Base-by-base conservation (phyloP, 2,797 vertebrate species). In the Manis crassicaudata region DNA sequence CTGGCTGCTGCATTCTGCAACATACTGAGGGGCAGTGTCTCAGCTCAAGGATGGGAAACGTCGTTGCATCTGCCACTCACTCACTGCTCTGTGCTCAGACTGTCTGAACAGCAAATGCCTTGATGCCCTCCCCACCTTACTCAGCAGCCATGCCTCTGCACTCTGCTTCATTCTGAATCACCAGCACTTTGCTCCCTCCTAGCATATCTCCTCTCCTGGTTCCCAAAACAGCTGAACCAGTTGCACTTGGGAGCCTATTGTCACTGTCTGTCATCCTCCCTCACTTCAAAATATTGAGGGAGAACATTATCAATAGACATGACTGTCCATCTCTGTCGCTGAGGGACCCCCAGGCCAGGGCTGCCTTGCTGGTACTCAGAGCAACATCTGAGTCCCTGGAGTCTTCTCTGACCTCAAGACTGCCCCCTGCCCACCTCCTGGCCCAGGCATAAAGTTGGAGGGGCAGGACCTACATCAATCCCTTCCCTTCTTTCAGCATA, bases 211-310 rank as follows among this genome's bases (percentile, higher is more conserved):
- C 21, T 73, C 17, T 63, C 60, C 65, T 63, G 27, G 23, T 68
- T 87, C 40, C 75, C 83, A 95, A 83, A 73, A 63, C 79, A 89
- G 60, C 40, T 35, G 73, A 79, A 79, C 32, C 29, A 93, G 54
- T 60, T 68, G 40, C 65, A 10, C 54, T 83, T 75, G 0, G 0
- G 72, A 76, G 91, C 50, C 68, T 40, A 1, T n/a, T 65, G n/a
- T 94, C 75, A 46, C 40, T 52, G n/a, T 60, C 65, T 43, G 8
- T 62, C 46, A 43, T 40, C 37, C 65, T 76, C 54, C 67, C 62
- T 52, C 54, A 21, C 67, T 85, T 70, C 46, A 76, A 56, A 79
- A 65, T 54, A 11, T 17, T 6, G 62, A 88, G 83, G 68, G 79
- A 81, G 85, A 68, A 40, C 16, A 12, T 65, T 3, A 27, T 58